Evolutionary conservation across 2,113 vertebrate species (phyloP).

Genomic region (Lampris megalopsis): DNA sequence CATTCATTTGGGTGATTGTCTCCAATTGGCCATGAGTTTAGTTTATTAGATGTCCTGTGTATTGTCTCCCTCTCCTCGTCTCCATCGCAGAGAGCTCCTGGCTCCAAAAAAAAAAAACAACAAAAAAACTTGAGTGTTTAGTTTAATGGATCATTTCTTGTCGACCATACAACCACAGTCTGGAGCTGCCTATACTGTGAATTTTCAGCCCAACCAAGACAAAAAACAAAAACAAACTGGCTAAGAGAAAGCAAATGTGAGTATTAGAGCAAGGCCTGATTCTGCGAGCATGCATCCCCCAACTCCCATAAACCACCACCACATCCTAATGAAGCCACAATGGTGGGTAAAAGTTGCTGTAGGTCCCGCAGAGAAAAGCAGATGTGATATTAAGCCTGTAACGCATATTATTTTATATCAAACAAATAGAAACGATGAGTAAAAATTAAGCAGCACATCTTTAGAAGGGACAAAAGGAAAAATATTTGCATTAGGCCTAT

Average conservation of each 20-base stretch:
- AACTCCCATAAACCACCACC: conserved; percentile 14
- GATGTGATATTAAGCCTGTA: neutral
- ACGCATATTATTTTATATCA: conserved; percentile 2
- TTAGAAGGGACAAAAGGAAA: too few relatives aligned
- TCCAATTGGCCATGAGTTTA: conserved; percentile 50
- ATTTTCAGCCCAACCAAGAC: conserved; percentile 60
- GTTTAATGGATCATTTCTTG: conserved; percentile 57
- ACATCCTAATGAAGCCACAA: conserved; percentile 33
- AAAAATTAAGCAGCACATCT: neutral
- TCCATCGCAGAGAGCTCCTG: conserved; percentile 19
- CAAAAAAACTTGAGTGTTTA: conserved; percentile 44
- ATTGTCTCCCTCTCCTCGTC: conserved; percentile 48
- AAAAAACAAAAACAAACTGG: conserved; percentile 61
- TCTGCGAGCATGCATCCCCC: conserved; percentile 31
- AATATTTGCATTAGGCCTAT: neutral
- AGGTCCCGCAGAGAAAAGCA: neutral
- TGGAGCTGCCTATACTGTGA: conserved; percentile 65
- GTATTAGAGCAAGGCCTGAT: conserved; percentile 42
- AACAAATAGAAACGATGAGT: neutral
- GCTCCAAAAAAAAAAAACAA: neutral
- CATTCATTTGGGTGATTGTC: conserved; percentile 71
- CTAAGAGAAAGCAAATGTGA: conserved; percentile 70
- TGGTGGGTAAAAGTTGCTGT: neutral
- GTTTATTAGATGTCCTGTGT: conserved; percentile 59
- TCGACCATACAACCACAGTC: conserved; percentile 66